phyloP scores from a whole-genome alignment of 2,113 vertebrate species.

The Vulpes ferrilata region DNA sequence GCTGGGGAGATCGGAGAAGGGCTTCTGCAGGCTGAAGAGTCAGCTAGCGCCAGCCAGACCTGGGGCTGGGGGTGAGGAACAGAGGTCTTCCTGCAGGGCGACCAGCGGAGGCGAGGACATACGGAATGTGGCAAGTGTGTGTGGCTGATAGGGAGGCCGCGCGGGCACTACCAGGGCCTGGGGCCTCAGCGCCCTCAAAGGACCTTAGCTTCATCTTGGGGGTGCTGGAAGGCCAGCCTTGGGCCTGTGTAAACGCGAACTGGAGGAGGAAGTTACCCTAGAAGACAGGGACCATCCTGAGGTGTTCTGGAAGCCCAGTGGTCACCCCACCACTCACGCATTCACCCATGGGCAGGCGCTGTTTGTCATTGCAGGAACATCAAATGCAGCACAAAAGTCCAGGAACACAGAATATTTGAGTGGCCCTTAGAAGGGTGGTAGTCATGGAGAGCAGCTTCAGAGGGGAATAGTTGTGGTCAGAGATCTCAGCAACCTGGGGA shows the following conservation, averaged over 20 bases:
- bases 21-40: background rate
- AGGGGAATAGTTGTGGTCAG: background rate
- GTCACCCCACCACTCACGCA: background rate
- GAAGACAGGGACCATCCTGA: background rate
- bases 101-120: background rate
- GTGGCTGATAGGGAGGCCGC: background rate
- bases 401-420: background rate
- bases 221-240: background rate
- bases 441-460: background rate
- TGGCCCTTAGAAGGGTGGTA: rapidly evolving
- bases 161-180: background rate
- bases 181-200: background rate
- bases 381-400: too few species aligned
- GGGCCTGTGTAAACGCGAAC: background rate
- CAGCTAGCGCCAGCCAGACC: background rate
- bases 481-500: background rate
- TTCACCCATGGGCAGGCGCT: too few species aligned
- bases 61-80: too few species aligned
- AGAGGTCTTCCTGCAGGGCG: background rate
- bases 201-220: background rate
- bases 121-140: background rate
- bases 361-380: background rate
- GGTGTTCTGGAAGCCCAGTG: background rate
- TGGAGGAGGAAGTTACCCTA: background rate
- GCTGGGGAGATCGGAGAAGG: background rate